Percentiles rank a stretch among this genome's conserved stretches.
Conservation (phyloP, 2,888 invertebrate species). For the Aphrophora alni region DNA sequence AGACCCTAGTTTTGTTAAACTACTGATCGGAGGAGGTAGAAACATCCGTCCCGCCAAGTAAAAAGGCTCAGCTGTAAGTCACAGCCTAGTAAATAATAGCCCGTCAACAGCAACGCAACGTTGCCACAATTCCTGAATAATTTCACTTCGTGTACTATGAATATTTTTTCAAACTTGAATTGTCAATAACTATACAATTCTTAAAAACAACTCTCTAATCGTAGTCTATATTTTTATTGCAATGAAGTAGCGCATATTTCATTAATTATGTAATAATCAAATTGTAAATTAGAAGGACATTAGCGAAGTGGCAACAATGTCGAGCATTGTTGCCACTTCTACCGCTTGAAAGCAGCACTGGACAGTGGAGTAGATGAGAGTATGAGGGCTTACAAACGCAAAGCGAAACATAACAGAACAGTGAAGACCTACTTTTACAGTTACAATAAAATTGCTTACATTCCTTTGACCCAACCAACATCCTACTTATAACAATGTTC, state of each 20-base stretch:
- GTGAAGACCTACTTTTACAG: constrained; percentile 40
- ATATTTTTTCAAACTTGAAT: no score
- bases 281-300: constrained; percentile 31
- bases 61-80: constrained; percentile 35
- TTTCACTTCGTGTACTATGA: background rate
- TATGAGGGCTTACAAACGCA: constrained; percentile 26
- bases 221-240: background rate
- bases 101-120: constrained; percentile 37
- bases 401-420: constrained; percentile 35
- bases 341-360: constrained; percentile 42
- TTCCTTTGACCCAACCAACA: constrained; percentile 28
- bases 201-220: background rate
- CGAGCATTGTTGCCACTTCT: constrained; percentile 2
- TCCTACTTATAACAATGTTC: background rate
- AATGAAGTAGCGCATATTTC: no score
- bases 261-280: background rate
- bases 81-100: constrained; percentile 42
- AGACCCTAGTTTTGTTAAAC: background rate
- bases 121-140: constrained; percentile 23
- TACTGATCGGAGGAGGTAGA: background rate
- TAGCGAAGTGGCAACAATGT: constrained; percentile 29
- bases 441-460: constrained; percentile 39
- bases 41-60: constrained; percentile 22
- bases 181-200: no score
- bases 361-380: constrained; percentile 23